A percentile compares a stretch with the other conserved stretches of the same genome.
Conservation (phyloP, 2,797 vertebrate genomes). For the Paedocypris micromegethes region DNA sequence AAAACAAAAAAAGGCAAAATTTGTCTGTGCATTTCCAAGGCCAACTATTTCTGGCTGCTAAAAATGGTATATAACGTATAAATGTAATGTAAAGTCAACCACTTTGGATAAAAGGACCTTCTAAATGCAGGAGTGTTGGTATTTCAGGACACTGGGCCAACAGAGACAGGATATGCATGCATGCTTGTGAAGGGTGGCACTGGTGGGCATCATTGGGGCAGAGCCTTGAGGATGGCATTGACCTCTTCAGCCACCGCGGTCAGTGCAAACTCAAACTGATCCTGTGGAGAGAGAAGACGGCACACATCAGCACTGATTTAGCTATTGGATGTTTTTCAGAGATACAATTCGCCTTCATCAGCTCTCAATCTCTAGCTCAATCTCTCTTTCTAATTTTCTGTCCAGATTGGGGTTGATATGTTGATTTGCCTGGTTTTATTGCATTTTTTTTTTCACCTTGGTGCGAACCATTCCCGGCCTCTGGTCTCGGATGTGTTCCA, state of each 20-base stretch:
- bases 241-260: constrained; percentile 94
- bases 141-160: too few species aligned
- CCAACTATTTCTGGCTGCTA: too few species aligned
- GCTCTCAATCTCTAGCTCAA: too few species aligned
- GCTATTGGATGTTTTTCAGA: background rate
- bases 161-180: background rate
- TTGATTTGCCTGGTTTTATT: background rate
- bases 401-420: background rate
- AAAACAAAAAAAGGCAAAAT: too few species aligned
- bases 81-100: too few species aligned
- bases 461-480: constrained; percentile 90
- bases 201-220: constrained; percentile 75
- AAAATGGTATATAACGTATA: too few species aligned
- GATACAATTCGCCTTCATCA: too few species aligned
- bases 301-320: constrained; percentile 16
- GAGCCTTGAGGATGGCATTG: constrained; percentile 93
- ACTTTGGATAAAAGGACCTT: too few species aligned
- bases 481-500: constrained; percentile 93
- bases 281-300: constrained; percentile 62
- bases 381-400: too few species aligned
- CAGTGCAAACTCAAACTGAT: constrained; percentile 97
- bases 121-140: too few species aligned
- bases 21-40: too few species aligned
- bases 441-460: constrained; percentile 71
- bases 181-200: constrained; percentile 4